phyloP scores from a whole-genome alignment of 2,888 invertebrate species.

The Ametastegia equiseti region DNA sequence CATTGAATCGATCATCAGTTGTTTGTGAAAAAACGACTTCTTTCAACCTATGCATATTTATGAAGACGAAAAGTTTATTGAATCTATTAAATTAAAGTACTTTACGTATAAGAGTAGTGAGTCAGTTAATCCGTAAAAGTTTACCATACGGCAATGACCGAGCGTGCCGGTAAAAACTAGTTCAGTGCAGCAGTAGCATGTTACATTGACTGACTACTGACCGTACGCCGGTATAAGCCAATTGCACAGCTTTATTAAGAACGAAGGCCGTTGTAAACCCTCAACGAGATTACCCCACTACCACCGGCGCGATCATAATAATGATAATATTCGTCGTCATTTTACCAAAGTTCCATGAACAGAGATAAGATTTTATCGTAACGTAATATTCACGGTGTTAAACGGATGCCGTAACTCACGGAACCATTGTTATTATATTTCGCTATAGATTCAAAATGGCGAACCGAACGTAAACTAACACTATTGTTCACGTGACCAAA shows the following conservation, averaged over 20 bases:
- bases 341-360: neutral
- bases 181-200: conserved; percentile 1
- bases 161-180: conserved; percentile 26
- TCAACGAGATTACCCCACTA: conserved; percentile 42
- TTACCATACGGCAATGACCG: neutral
- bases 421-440: no score
- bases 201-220: neutral
- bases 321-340: neutral
- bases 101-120: no score
- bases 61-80: no score
- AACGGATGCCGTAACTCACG: neutral
- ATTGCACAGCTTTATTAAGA: conserved; percentile 43
- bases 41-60: no score
- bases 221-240: conserved; percentile 33
- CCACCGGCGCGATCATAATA: neutral
- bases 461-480: neutral
- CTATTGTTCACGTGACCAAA: neutral
- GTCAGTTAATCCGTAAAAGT: neutral
- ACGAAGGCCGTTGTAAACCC: conserved; percentile 40
- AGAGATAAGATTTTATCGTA: conserved; percentile 19
- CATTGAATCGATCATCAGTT: no score
- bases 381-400: neutral
- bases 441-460: no score
- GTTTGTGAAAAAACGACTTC: no score
- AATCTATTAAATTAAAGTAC: no score